These are phyloP conservation scores for Rhabditoides inermis DNA, from an alignment of 2,888 invertebrate species.

Conservation along the genomic window DNA sequence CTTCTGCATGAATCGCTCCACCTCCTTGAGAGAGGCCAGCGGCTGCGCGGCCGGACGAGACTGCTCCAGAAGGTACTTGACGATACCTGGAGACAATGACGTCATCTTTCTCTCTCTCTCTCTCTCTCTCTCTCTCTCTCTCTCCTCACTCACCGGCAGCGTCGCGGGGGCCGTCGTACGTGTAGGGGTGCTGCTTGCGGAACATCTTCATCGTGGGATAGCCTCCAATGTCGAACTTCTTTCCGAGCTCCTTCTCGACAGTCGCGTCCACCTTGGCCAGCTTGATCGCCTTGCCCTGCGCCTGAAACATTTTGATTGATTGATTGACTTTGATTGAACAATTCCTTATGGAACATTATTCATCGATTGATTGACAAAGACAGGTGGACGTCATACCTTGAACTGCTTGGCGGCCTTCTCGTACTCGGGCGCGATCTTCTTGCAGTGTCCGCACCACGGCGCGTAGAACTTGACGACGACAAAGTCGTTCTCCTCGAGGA, in stretches of 20 bases:
- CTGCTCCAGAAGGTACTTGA: constrained; percentile 59
- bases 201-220: constrained; percentile 60
- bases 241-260: constrained; percentile 56
- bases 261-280: constrained; percentile 60
- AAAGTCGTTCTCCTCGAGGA: constrained; percentile 53
- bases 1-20: constrained; percentile 52
- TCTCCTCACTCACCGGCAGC: constrained; percentile 32
- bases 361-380: too few relatives aligned
- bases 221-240: constrained; percentile 57
- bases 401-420: constrained; percentile 57
- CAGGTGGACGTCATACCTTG: too few relatives aligned
- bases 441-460: constrained; percentile 59
- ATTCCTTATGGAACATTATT: too few relatives aligned
- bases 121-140: background rate
- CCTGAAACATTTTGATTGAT: constrained; percentile 6
- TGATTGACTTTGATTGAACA: background rate
- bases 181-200: too few relatives aligned
- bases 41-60: constrained; percentile 53
- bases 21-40: constrained; percentile 52
- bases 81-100: constrained; percentile 53
- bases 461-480: constrained; percentile 61
- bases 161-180: constrained; percentile 57
- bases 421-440: constrained; percentile 57
- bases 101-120: background rate
- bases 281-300: constrained; percentile 53